Conservation (phyloP, 2,113 vertebrate genomes). For the Rhagologus leucostigma region DNA sequence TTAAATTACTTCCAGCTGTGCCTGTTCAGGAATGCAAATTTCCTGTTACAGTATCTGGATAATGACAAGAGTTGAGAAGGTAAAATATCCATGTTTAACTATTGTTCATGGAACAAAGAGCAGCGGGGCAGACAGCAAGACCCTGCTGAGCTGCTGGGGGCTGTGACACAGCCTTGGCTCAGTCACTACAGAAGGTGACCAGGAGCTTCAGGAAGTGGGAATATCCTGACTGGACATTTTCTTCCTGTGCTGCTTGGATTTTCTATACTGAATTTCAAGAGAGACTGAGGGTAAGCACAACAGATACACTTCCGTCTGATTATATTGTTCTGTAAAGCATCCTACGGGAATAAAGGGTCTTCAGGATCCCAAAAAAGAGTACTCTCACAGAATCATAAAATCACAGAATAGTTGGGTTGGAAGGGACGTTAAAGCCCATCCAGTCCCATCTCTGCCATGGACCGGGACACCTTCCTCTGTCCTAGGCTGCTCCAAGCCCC, state of each 20-base stretch:
- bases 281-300: neutral
- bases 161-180: neutral
- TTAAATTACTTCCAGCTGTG: conserved; percentile 50
- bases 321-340: neutral
- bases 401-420: neutral
- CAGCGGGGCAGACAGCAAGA: neutral
- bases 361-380: too few species aligned
- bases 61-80: conserved; percentile 4
- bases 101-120: neutral
- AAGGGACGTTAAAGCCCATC: rapidly evolving
- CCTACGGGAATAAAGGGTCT: neutral
- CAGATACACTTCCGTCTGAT: neutral
- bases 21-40: conserved; percentile 45
- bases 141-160: neutral
- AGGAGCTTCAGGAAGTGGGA: neutral
- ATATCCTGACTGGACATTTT: neutral
- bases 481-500: neutral
- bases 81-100: conserved; percentile 25
- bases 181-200: neutral
- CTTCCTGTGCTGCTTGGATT: neutral
- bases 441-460: neutral
- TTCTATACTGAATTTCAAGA: neutral
- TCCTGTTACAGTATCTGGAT: conserved; percentile 54
- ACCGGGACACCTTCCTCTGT: neutral
- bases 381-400: neutral